Base-by-base conservation (phyloP, 2,888 invertebrate species). In the Sarcophaga caerulescens region DNA sequence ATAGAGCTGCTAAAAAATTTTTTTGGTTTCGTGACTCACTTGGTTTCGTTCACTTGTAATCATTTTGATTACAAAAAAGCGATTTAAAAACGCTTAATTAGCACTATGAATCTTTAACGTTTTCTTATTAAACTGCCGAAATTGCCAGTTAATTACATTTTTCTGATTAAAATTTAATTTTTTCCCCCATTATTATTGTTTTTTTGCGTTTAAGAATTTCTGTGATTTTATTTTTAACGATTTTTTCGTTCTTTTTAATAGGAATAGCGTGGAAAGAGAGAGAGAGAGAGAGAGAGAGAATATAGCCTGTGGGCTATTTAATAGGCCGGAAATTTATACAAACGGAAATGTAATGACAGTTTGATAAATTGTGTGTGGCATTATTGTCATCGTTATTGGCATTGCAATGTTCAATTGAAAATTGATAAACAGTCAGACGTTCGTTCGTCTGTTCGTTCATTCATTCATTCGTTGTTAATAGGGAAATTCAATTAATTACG, bases 221-320 rank as follows among this genome's bases (percentile, higher is more conserved):
- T 52, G 12, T 52, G 52, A 35, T 10, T 35, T 35, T 35, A 35
- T 35, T 35, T 35, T 35, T 10, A 8, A 35, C 8, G 35, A 35
- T 35, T 35, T 25, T 35, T 35, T 35, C 10, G 6, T 6, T 35
- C 35, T 35, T 35, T 6, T 6, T 6, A 35, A 35, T 35, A 35
- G 35, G 0, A 35, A 35, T 35, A 12, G 47, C 47, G 14, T 52
- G 0, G 17, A 47, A 11, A 47, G 47, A 1, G 44, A 68, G 17
- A 44, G 62, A 62, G 25, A 57, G 17, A 21, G 47, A 11, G 5
- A 68, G 23, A 47, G 60, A 47, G 19, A 4, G 11, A 69, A 73
- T 69, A 81, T 44, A 57, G 88, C 88, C 85, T 70, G 88, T 84
- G 88, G 84, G 81, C 82, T 84, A 85, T 87, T 88, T 88, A 88